Conservation (phyloP, 2,888 invertebrate species). For the Onchidella celtica region DNA sequence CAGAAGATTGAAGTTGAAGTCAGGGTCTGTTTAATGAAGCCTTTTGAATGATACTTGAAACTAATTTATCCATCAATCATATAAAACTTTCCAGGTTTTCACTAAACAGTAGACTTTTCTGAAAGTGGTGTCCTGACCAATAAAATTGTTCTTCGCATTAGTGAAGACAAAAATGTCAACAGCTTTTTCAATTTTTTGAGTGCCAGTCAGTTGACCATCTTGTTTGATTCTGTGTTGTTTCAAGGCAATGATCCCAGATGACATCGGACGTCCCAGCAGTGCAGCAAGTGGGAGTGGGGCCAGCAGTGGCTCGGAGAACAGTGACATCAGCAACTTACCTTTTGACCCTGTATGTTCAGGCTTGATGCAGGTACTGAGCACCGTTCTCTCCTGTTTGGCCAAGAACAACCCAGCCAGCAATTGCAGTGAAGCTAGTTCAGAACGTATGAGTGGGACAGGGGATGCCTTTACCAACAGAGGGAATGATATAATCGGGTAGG, state of each 20-base stretch:
- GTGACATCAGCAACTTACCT: slow-evolving; percentile 59
- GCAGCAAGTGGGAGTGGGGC: slow-evolving; percentile 21
- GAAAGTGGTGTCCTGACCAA: too few species aligned
- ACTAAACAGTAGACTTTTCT: too few species aligned
- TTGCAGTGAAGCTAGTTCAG: slow-evolving; percentile 73
- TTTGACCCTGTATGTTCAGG: slow-evolving; percentile 78
- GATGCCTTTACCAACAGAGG: slow-evolving; percentile 74
- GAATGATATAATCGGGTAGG: slow-evolving; percentile 80
- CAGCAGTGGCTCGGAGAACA: slow-evolving; percentile 1
- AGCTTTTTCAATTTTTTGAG: too few species aligned
- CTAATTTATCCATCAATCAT: too few species aligned
- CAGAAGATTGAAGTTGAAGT: too few species aligned
- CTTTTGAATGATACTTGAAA: too few species aligned
- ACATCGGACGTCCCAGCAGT: slow-evolving; percentile 33
- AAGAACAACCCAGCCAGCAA: slow-evolving; percentile 73
- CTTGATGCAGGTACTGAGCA: slow-evolving; percentile 73
- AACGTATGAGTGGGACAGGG: slow-evolving; percentile 72
- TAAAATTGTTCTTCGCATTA: too few species aligned
- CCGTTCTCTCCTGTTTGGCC: slow-evolving; percentile 74
- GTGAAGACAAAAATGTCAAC: too few species aligned
- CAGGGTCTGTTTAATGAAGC: too few species aligned
- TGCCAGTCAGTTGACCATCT: too few species aligned
- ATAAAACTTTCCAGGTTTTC: too few species aligned
- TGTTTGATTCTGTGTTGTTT: not conserved
- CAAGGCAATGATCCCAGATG: slow-evolving; percentile 44